These are phyloP conservation scores for Helleia helle DNA, from an alignment of 2,888 invertebrate genomes.

Conservation along the genomic window DNA sequence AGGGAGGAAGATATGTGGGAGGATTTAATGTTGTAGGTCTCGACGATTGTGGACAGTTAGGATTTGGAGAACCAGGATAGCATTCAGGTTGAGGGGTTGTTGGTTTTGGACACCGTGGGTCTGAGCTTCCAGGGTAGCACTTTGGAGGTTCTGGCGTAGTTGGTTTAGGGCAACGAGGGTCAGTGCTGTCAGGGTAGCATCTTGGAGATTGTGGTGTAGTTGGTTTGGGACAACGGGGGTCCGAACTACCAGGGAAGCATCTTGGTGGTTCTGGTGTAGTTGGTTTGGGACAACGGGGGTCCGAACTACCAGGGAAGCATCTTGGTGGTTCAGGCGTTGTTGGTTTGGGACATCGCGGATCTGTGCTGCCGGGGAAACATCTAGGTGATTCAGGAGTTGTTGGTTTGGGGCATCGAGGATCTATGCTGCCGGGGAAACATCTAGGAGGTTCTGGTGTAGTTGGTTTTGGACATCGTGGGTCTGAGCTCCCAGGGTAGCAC, in stretches of 20 bases:
- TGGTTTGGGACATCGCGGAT: constrained; percentile 38
- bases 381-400: constrained; percentile 25
- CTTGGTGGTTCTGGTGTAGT: constrained; percentile 9
- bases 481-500: constrained; percentile 20
- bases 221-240: constrained; percentile 21
- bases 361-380: constrained; percentile 29
- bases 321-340: constrained; percentile 14
- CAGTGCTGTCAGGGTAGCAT: constrained; percentile 25
- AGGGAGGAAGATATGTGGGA: not conserved
- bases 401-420: constrained; percentile 33
- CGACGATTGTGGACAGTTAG: not conserved
- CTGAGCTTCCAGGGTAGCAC: constrained; percentile 30
- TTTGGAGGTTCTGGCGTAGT: constrained; percentile 23
- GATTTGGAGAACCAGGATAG: constrained; percentile 13
- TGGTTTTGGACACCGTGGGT: constrained; percentile 23
- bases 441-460: constrained; percentile 22
- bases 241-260: constrained; percentile 13
- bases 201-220: constrained; percentile 21
- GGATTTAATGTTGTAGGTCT: not conserved
- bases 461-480: constrained; percentile 19
- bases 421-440: constrained; percentile 23
- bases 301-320: constrained; percentile 14
- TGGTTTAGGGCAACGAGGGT: constrained; percentile 27
- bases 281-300: constrained; percentile 24
- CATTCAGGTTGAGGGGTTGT: constrained; percentile 21